Percentiles rank a stretch among this genome's conserved stretches.
Conservation (phyloP, 2,797 vertebrate genomes). For the Bradypus variegatus region DNA sequence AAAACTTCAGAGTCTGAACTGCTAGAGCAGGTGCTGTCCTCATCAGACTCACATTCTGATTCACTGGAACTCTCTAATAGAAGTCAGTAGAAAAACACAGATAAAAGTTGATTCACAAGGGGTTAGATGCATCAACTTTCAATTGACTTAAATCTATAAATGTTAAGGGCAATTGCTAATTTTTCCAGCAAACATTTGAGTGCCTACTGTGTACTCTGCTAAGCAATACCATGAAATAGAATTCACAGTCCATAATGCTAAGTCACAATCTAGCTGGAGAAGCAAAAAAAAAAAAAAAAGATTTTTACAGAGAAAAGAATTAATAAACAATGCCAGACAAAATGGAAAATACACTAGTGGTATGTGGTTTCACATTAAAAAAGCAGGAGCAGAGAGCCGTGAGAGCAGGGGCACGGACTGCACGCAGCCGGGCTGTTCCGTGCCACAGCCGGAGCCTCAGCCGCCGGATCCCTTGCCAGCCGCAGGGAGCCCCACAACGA, state of each 20-base stretch:
- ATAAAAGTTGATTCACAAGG: not conserved
- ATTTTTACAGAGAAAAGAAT: conserved; percentile 14
- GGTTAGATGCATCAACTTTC: not conserved
- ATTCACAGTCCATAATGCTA: not conserved
- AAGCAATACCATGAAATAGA: not conserved
- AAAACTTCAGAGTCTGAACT: conserved; percentile 95
- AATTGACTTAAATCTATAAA: not conserved
- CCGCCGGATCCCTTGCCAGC: too few relatives aligned
- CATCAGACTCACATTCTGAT: conserved; percentile 92
- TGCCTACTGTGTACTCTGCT: not conserved
- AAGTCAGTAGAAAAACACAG: not conserved
- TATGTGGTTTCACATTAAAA: not conserved
- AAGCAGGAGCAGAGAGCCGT: not conserved
- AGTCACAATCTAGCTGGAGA: not conserved
- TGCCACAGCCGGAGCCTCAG: too few relatives aligned
- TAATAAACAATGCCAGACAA: not conserved
- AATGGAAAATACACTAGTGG: not conserved
- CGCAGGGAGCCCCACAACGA: too few relatives aligned
- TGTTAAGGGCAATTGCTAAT: not conserved
- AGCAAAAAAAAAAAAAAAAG: not conserved
- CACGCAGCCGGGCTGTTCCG: too few relatives aligned
- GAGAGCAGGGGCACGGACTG: too few relatives aligned
- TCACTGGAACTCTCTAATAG: conserved; percentile 87
- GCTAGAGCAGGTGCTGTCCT: conserved; percentile 90
- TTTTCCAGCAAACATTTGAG: not conserved